Percentiles rank a stretch among this genome's conserved stretches.
Conservation (phyloP, 2,797 vertebrate species). For the Danionella dracula region DNA sequence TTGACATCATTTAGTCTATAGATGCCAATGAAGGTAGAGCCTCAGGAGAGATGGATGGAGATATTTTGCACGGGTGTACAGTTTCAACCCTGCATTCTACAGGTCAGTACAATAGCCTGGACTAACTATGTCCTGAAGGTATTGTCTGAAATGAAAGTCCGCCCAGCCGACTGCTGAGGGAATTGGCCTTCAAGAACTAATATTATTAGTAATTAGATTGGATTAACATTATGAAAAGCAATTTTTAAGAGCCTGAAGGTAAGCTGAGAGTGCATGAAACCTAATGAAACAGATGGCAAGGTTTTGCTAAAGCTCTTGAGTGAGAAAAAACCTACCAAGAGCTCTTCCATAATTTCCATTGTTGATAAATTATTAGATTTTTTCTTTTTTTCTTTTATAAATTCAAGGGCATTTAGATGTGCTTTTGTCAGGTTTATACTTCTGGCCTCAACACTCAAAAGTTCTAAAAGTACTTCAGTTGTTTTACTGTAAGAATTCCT, state of each 20-base stretch:
- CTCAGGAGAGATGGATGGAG: conserved; percentile 16
- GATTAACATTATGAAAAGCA: conserved; percentile 13
- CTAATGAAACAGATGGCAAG: conserved; percentile 19
- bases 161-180: conserved; percentile 17
- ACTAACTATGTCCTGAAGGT: conserved; percentile 65
- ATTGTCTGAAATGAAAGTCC: conserved; percentile 42
- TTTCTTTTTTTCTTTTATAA: background rate
- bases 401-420: conserved; percentile 6
- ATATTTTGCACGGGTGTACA: conserved; percentile 37
- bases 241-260: conserved; percentile 1
- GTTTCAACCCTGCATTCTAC: conserved; percentile 66
- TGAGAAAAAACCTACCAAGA: background rate
- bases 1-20: background rate
- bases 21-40: background rate
- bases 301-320: conserved; percentile 2
- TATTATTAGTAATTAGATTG: conserved; percentile 13
- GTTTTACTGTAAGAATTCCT: background rate
- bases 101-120: conserved; percentile 62
- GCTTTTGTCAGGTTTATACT: background rate
- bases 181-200: conserved; percentile 2
- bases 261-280: background rate
- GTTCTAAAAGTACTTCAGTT: background rate
- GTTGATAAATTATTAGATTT: too few relatives aligned
- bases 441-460: background rate
- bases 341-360: background rate